Evolutionary conservation across 2,888 invertebrate species (phyloP), one percentile per base, ranked within the genome.

Genomic region (Piscicola geometra): DNA sequence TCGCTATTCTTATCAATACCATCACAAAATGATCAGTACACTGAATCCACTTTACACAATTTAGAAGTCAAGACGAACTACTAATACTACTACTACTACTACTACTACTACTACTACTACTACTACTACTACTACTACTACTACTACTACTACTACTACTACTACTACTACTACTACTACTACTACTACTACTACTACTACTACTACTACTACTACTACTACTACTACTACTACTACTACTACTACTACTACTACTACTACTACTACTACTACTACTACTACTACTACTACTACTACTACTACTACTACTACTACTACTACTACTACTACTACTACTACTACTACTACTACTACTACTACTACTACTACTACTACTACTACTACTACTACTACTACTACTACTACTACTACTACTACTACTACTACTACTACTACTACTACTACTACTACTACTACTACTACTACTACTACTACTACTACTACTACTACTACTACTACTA

Each of bases 291-390:
- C 41, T 41, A 41, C n/a, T 68, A 32, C 21, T 68, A 32, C 30
- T 68, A 32, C 21, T 68, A 75, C 68, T 76, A 75, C 74, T 76
- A 74, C 68, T 75, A 74, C 74, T 74, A 76, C 69, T 76, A 75
- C 76, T 75, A 76, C 73, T 76, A 75, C 76, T 75, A 76, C 74
- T 76, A 74, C 76, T 76, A 74, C 73, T 76, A 75, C 73, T 76
- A 76, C 73, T 76, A 76, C 73, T 76, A 75, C 73, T 76, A 76
- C 73, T 76, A 76, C 76, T 76, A 75, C 76, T 76, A 75, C 68
- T 76, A 75, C 68, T 75, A 76, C 76, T 76, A 76, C 73, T 76
- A 76, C 73, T 76, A 68, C 73, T 75, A 76, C 73, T 68, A 68
- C 68, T 28, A 68, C 32, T 28, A 68, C 32, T 28, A n/a, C 32